phyloP scores from a whole-genome alignment of 2,113 vertebrate genomes.

The Antennarius striatus region DNA sequence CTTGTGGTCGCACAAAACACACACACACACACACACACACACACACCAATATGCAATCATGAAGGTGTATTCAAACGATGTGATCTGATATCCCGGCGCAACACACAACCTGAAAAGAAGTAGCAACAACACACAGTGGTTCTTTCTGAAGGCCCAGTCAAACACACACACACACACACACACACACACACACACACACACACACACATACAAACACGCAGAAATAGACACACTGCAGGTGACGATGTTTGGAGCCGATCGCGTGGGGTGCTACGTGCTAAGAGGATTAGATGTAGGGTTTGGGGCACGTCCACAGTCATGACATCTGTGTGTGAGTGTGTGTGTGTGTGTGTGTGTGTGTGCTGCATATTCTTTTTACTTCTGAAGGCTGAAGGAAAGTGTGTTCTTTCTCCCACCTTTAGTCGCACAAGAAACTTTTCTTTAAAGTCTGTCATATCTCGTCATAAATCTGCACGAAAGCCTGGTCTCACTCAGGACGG shows the following conservation, averaged over 20 bases:
- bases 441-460: background rate
- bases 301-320: constrained; percentile 49
- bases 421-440: background rate
- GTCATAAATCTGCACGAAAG: background rate
- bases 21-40: background rate
- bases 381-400: background rate
- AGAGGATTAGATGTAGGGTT: constrained; percentile 71
- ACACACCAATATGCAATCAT: constrained; percentile 4
- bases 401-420: background rate
- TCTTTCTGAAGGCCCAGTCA: constrained; percentile 21
- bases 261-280: constrained; percentile 43
- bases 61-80: background rate
- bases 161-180: constrained; percentile 24
- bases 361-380: constrained; percentile 14
- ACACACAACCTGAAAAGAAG: constrained; percentile 4
- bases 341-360: background rate
- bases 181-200: constrained; percentile 33
- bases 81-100: background rate
- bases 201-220: constrained; percentile 34
- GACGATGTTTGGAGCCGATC: constrained; percentile 44
- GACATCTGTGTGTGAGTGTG: constrained; percentile 12
- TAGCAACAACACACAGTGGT: background rate
- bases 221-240: constrained; percentile 58
- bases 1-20: constrained; percentile 1
- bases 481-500: background rate